Conservation (phyloP, 2,888 invertebrate species). For the Blera fallax region DNA sequence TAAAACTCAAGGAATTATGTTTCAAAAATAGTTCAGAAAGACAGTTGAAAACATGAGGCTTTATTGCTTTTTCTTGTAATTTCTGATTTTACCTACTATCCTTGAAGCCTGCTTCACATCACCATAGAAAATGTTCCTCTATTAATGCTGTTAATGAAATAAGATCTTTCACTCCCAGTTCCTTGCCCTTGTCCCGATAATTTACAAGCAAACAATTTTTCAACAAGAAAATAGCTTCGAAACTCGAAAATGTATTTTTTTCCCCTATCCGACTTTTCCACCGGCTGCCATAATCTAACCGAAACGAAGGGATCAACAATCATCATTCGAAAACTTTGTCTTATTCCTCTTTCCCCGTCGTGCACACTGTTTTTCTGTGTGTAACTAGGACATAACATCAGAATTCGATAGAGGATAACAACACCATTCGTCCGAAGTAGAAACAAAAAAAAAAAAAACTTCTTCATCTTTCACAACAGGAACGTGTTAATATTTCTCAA, state of each 20-base stretch:
- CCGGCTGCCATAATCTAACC: constrained; percentile 59
- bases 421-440: constrained; percentile 34
- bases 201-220: constrained; percentile 1
- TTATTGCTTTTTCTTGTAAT: too few relatives aligned
- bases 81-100: too few relatives aligned
- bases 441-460: constrained; percentile 25
- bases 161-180: too few relatives aligned
- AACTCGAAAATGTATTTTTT: constrained; percentile 5
- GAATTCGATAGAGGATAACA: constrained; percentile 65
- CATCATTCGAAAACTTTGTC: constrained; percentile 63
- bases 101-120: too few relatives aligned
- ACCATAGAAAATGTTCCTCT: too few relatives aligned
- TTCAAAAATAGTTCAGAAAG: too few relatives aligned
- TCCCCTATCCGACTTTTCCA: neutral
- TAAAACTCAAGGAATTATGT: too few relatives aligned
- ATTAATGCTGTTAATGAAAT: too few relatives aligned
- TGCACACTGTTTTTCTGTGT: neutral
- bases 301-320: constrained; percentile 61
- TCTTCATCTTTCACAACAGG: constrained; percentile 38
- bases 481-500: constrained; percentile 69
- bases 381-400: constrained; percentile 65
- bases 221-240: neutral
- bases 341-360: neutral
- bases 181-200: too few relatives aligned
- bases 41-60: too few relatives aligned